Conservation (phyloP, 2,888 invertebrate species). For the Orchestes rusci region DNA sequence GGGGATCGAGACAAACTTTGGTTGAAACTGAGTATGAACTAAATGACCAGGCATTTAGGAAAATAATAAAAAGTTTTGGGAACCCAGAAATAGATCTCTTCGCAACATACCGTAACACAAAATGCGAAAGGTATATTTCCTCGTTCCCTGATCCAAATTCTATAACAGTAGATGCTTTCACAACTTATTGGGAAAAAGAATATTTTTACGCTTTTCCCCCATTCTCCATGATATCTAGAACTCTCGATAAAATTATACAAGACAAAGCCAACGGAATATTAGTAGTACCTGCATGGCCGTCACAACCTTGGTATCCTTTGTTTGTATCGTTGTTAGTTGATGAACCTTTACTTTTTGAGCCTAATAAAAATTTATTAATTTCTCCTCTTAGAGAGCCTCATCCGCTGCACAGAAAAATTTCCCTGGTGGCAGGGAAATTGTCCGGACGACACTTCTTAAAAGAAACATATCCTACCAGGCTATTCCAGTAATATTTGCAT, state of each 20-base stretch:
- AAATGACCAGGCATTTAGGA: background rate
- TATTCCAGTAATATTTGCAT: conserved; percentile 2
- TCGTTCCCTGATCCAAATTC: conserved; percentile 16
- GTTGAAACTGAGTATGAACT: conserved; percentile 5
- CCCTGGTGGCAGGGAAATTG: conserved; percentile 11
- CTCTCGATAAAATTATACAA: conserved; percentile 1
- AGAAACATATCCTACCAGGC: background rate
- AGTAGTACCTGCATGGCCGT: conserved; percentile 3
- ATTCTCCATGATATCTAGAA: conserved; percentile 1
- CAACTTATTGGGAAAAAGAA: background rate
- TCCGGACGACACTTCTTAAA: background rate
- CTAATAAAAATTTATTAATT: conserved; percentile 2
- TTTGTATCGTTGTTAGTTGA: conserved; percentile 2
- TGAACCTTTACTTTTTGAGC: conserved; percentile 1
- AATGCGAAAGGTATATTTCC: conserved; percentile 6
- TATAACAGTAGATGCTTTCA: conserved; percentile 28
- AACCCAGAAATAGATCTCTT: conserved; percentile 5
- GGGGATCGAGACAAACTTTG: background rate
- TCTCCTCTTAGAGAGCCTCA: conserved; percentile 1
- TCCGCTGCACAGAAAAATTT: conserved; percentile 1
- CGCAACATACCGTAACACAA: conserved; percentile 4
- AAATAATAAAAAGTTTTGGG: conserved; percentile 6
- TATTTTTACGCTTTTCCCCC: conserved; percentile 12
- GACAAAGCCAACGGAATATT: conserved; percentile 9
- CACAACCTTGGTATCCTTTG: conserved; percentile 9